Evolutionary conservation across 1,140 invertebrate species (phyloP), one percentile per base, ranked within the genome.

Genomic region (Trichogramma pretiosum): DNA sequence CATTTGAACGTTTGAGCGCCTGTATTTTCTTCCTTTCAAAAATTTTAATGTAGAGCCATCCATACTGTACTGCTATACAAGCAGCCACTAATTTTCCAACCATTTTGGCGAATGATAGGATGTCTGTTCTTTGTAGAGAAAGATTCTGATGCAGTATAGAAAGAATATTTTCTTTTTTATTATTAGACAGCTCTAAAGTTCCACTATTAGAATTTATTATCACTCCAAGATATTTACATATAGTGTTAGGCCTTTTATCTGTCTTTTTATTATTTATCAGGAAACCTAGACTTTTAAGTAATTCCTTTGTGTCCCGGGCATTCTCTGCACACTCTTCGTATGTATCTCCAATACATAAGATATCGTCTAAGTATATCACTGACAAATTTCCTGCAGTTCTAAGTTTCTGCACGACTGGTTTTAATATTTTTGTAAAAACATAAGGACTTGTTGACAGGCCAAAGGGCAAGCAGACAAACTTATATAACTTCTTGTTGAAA

Each of bases 1-100:
- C 34, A 26, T 53, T 34, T 14, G 39, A 26, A 2, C 32, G 2
- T 14, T 42, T 36, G 11, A 53, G 35, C 2, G 36, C 37, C 17
- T 40, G 1, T 17, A 39, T 48, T 53, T 59, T 58, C n/a, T 45
- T 35, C 41, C 44, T 50, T 49, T 59, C 57, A n/a, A 61, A 13
- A 0, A 19, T 24, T 36, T 56, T 61, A 0, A 51, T 59, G 41
- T 58, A 56, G 19, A 59, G 14, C 48, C 52, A 50, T 3, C 52
- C 54, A 33, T 59, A 59, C 8, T 16, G 11, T 0, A 56, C 34
- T 13, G 49, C 59, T 34, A 51, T 53, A 44, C 56, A 61, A 19
- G 47, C 40, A 9, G 57, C 50, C 8, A 53, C 40, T 42, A 61
- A 38, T 16, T 21, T 42, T 7, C 59, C 59, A 18, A 59, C 35